These are phyloP conservation scores for Phymastichus coffea DNA, from an alignment of 1,140 invertebrate genomes.

Conservation along the genomic window DNA sequence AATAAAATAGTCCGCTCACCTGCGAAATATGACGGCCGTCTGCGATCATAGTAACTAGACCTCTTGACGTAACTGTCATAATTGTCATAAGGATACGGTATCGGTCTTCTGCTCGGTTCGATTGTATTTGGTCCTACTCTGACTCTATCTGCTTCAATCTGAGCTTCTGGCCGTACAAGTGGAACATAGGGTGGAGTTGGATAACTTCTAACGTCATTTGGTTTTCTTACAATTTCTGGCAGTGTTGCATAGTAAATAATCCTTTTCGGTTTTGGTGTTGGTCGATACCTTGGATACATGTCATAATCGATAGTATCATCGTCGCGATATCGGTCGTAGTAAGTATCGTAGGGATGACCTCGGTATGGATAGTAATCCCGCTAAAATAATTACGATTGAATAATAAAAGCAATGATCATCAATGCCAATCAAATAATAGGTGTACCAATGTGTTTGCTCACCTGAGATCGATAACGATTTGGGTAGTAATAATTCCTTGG, in stretches of 20 bases:
- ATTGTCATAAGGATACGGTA: slow-evolving; percentile 27
- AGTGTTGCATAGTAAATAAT: slow-evolving; percentile 58
- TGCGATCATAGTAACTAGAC: slow-evolving; percentile 36
- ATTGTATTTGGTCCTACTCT: neutral
- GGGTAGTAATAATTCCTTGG: slow-evolving; percentile 40
- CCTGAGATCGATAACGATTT: slow-evolving; percentile 39
- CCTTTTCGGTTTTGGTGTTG: slow-evolving; percentile 47
- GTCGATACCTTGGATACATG: slow-evolving; percentile 39
- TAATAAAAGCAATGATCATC: no score
- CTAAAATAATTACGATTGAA: slow-evolving; percentile 1
- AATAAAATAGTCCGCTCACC: no score
- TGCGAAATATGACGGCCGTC: slow-evolving; percentile 11
- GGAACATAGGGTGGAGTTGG: slow-evolving; percentile 36
- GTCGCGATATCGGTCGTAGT: slow-evolving; percentile 45
- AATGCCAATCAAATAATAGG: neutral
- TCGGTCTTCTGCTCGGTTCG: slow-evolving; percentile 14
- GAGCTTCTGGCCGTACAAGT: slow-evolving; percentile 13
- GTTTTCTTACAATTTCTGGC: slow-evolving; percentile 53
- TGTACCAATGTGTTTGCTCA: neutral
- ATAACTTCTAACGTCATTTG: slow-evolving; percentile 46
- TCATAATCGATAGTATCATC: slow-evolving; percentile 45
- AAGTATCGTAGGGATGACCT: slow-evolving; percentile 23
- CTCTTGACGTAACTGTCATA: slow-evolving; percentile 35
- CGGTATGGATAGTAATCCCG: slow-evolving; percentile 36
- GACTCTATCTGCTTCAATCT: slow-evolving; percentile 3